Conservation (phyloP, 2,113 vertebrate species). For the Epinephelus cyanopodus region DNA sequence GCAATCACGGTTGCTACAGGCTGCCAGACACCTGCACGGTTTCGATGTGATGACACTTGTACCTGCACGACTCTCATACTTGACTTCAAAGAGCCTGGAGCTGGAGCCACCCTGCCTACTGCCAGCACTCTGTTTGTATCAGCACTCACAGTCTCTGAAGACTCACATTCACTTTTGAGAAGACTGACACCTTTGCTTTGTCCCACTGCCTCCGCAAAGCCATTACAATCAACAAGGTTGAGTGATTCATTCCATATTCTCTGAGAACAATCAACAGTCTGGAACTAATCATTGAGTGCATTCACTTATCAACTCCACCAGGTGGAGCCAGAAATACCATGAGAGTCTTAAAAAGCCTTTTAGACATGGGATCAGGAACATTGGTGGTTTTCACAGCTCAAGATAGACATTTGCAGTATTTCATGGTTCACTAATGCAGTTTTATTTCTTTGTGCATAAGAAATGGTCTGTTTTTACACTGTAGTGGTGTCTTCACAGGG, state of each 20-base stretch:
- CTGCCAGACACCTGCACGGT: conserved; percentile 10
- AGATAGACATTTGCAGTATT: not conserved
- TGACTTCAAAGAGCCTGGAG: not conserved
- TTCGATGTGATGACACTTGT: not conserved
- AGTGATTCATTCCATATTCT: not conserved
- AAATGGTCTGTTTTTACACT: not conserved
- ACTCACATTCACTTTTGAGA: not conserved
- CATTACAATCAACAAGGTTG: not conserved
- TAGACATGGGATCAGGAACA: not conserved
- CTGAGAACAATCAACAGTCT: not conserved
- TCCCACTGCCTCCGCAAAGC: not conserved
- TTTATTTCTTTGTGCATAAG: not conserved
- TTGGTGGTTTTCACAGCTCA: not conserved
- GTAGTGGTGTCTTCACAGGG: not conserved
- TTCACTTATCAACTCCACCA: not conserved
- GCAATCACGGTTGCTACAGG: not conserved
- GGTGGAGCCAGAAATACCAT: conserved; percentile 35
- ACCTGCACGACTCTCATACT: not conserved
- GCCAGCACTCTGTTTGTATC: not conserved
- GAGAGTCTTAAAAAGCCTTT: not conserved
- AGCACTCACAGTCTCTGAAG: not conserved
- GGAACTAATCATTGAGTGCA: not conserved
- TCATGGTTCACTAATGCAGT: not conserved
- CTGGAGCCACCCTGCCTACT: not conserved
- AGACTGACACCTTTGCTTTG: not conserved